Percentiles rank a stretch among this genome's conserved stretches.
Conservation (phyloP, 2,888 invertebrate species). For the Lymantria monacha region DNA sequence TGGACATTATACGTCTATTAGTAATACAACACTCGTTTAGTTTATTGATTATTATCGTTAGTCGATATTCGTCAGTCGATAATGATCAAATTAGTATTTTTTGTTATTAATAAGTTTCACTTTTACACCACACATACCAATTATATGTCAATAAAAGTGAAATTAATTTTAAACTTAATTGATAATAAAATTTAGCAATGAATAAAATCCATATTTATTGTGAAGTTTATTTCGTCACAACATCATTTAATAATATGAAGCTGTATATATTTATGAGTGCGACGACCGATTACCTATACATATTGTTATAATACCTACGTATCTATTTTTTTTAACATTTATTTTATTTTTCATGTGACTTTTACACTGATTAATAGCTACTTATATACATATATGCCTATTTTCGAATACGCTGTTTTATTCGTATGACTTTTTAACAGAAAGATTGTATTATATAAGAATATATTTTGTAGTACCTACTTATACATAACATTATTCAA, state of each 20-base stretch:
- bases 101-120: constrained; percentile 26
- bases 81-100: constrained; percentile 13
- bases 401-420: too few relatives aligned
- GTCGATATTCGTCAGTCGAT: constrained; percentile 15
- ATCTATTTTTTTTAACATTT: too few relatives aligned
- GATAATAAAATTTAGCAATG: constrained; percentile 2
- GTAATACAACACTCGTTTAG: constrained; percentile 1
- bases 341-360: too few relatives aligned
- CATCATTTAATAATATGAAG: not conserved
- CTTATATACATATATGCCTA: too few relatives aligned
- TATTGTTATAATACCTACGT: too few relatives aligned
- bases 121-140: constrained; percentile 13
- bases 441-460: too few relatives aligned
- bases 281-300: too few relatives aligned
- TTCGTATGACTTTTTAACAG: too few relatives aligned
- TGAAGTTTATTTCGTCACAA: not conserved
- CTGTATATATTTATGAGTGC: too few relatives aligned
- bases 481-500: too few relatives aligned
- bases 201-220: not conserved
- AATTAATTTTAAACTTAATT: constrained; percentile 14
- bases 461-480: too few relatives aligned
- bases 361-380: too few relatives aligned
- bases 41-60: constrained; percentile 17
- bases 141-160: constrained; percentile 22
- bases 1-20: constrained; percentile 22